phyloP scores from a whole-genome alignment of 2,113 vertebrate genomes.

The Peromyscus maniculatus region DNA sequence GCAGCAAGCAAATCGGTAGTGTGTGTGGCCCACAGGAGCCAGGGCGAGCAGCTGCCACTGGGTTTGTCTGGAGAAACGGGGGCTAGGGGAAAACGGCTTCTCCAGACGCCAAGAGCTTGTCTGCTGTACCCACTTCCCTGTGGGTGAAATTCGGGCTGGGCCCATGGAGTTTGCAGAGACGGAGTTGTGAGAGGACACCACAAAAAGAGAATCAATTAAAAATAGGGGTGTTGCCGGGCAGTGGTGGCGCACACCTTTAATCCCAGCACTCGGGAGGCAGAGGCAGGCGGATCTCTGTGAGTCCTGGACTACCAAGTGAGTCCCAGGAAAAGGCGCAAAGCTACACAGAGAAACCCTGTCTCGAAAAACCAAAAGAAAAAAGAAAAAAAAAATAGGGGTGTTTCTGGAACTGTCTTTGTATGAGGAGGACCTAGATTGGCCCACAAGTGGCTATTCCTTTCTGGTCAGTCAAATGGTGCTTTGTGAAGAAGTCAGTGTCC shows the following conservation, averaged over 20 bases:
- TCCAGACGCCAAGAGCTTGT: background rate
- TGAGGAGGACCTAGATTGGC: background rate
- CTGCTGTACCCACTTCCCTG: background rate
- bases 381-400: background rate
- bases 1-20: conserved; percentile 72
- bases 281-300: too few species aligned
- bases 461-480: background rate
- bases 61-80: background rate
- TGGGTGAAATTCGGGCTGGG: background rate
- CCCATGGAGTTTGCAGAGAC: background rate
- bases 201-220: background rate
- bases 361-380: too few species aligned
- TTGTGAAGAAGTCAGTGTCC: conserved; percentile 36
- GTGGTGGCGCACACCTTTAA: too few species aligned
- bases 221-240: background rate
- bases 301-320: too few species aligned
- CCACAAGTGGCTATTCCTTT: background rate
- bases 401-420: conserved; percentile 6
- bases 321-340: too few species aligned
- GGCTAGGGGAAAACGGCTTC: background rate
- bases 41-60: background rate
- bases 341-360: too few species aligned
- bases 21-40: conserved; percentile 58
- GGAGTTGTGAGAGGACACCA: background rate
- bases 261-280: too few species aligned